Percentiles rank a stretch among this genome's conserved stretches.
phyloP scores from a whole-genome alignment of 1,140 invertebrate genomes.

The Nilaparvata lugens region DNA sequence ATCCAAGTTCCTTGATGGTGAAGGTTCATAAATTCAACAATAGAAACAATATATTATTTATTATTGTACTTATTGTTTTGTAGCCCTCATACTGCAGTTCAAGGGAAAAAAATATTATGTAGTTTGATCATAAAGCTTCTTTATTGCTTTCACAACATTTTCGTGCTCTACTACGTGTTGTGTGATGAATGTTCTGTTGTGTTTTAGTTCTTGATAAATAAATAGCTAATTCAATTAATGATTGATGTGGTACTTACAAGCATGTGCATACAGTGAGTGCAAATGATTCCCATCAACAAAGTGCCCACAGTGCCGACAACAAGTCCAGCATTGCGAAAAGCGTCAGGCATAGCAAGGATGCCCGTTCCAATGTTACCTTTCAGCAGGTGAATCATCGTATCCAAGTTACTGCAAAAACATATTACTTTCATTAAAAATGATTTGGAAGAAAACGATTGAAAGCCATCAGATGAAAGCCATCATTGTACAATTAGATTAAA shows the following conservation, averaged over 20 bases:
- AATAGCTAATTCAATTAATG: background rate
- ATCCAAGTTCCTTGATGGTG: too few relatives aligned
- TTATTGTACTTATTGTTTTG: too few relatives aligned
- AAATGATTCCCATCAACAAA: conserved; percentile 63
- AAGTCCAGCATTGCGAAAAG: conserved; percentile 71
- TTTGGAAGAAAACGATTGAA: background rate
- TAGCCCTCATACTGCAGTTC: too few relatives aligned
- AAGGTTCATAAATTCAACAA: too few relatives aligned
- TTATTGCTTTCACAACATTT: too few relatives aligned
- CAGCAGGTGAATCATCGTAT: conserved; percentile 68
- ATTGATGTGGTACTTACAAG: conserved; percentile 46
- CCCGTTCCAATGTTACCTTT: conserved; percentile 81
- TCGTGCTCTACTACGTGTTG: too few relatives aligned
- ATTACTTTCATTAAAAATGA: conserved; percentile 1
- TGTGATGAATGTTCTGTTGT: background rate
- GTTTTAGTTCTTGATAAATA: too few relatives aligned
- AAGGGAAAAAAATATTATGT: too few relatives aligned
- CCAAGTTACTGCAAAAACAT: conserved; percentile 47
- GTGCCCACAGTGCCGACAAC: conserved; percentile 60
- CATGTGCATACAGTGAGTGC: conserved; percentile 84
- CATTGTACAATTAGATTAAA: background rate
- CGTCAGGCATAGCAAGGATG: conserved; percentile 75
- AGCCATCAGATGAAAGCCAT: background rate
- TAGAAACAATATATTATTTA: too few relatives aligned
- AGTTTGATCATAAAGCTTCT: too few relatives aligned